Evolutionary conservation across 1,140 invertebrate genomes (phyloP).

Genomic region (Littorina saxatilis): DNA sequence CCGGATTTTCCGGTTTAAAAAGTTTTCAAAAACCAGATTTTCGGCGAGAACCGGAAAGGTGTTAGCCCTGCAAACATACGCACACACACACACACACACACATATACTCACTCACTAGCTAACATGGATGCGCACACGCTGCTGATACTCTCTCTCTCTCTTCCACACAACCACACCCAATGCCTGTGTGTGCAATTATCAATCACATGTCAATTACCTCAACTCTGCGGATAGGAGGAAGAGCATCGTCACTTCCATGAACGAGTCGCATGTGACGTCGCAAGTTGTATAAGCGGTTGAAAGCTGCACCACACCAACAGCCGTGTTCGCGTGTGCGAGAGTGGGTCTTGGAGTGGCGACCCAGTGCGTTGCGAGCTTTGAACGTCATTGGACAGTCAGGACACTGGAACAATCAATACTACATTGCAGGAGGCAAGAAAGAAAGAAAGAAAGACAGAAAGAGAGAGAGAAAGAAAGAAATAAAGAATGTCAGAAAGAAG

Average conservation of each 20-base stretch:
- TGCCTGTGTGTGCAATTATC: neutral
- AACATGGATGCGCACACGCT: too few species aligned
- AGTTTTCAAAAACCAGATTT: too few species aligned
- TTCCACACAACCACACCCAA: neutral
- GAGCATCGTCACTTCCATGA: constrained; percentile 57
- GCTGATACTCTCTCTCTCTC: neutral
- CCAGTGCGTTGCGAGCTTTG: constrained; percentile 68
- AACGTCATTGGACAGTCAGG: constrained; percentile 68
- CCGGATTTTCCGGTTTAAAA: too few species aligned
- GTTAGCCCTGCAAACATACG: too few species aligned
- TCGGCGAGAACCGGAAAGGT: too few species aligned
- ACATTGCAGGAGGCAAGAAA: too few species aligned
- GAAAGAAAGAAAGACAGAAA: too few species aligned
- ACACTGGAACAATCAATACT: constrained; percentile 69
- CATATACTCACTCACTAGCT: too few species aligned
- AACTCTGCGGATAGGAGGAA: constrained; percentile 61
- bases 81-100: too few species aligned
- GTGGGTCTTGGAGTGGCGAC: constrained; percentile 67
- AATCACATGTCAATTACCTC: constrained; percentile 47
- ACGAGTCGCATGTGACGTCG: constrained; percentile 72
- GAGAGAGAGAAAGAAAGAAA: too few species aligned
- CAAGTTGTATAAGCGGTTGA: constrained; percentile 71
- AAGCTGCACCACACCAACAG: constrained; percentile 69
- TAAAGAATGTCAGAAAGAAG: too few species aligned
- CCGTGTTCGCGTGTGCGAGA: constrained; percentile 61